phyloP scores from a whole-genome alignment of 2,113 vertebrate species.

The Cyprinodon variegatus region DNA sequence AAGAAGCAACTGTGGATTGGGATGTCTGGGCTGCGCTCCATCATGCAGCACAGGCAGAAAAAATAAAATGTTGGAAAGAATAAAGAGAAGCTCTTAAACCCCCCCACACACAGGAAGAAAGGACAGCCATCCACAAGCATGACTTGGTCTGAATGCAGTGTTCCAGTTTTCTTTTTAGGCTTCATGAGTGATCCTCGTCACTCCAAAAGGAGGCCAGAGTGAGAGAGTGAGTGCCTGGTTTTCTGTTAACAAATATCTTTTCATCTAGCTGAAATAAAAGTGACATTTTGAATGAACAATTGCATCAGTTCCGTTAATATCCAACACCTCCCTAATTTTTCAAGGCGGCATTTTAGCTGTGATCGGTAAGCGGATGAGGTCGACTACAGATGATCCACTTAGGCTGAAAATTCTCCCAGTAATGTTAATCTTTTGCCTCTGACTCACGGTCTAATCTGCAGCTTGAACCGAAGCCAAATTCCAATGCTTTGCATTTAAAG shows the following conservation, averaged over 20 bases:
- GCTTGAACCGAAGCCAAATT: conserved; percentile 45
- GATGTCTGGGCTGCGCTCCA: not conserved
- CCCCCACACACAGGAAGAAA: conserved; percentile 37
- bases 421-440: conserved; percentile 60
- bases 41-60: not conserved
- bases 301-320: not conserved
- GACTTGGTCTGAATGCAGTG: conserved; percentile 60
- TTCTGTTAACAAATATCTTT: not conserved
- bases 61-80: not conserved
- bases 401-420: conserved; percentile 56
- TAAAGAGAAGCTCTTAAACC: not conserved
- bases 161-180: conserved; percentile 51
- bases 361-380: conserved; percentile 44
- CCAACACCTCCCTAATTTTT: not conserved
- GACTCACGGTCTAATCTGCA: conserved; percentile 57
- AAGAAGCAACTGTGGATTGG: not conserved
- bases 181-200: conserved; percentile 52
- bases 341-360: conserved; percentile 28
- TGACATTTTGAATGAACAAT: not conserved
- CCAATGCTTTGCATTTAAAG: conserved; percentile 35
- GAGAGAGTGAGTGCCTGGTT: conserved; percentile 6
- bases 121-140: conserved; percentile 28
- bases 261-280: not conserved
- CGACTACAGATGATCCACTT: conserved; percentile 66
- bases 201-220: conserved; percentile 34